Evolutionary conservation across 2,888 invertebrate species (phyloP), one percentile per base, ranked within the genome.

Genomic region (Lycophotia porphyrea): DNA sequence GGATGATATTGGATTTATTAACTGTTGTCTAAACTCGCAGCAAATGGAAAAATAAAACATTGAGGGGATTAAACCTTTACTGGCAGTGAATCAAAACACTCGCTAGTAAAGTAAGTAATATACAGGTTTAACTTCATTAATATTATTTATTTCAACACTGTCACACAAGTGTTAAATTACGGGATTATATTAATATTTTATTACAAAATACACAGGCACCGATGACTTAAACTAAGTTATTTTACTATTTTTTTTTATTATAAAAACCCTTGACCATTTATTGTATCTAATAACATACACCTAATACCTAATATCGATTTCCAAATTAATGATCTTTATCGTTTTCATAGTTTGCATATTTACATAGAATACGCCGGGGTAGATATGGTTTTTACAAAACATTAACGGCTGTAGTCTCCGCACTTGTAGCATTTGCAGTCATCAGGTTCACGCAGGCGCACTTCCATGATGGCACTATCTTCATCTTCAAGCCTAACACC

Each of bases 341-440:
- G 18, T 70, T 70, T 36, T 49, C n/a, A 36, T 31, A n/a, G 42
- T 42, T 13, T 61, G 1, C 58, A 27, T 1, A 49, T 47, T 36
- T 61, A 15, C 18, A 61, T 58, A 79, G 2, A 21, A 61, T 42
- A 31, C n/a, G 61, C 47, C 55, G 34, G n/a, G n/a, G 21, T 63
- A 36, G n/a, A 15, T 15, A 39, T 8, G 13, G n/a, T 63, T 47
- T 49, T 36, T 55, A 63, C 36, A 68, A 55, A 71, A 65, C 3
- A 52, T 80, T 97, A 98, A 96, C 98, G 97, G 75, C 98, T 98
- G 91, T 97, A 98, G 91, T 98, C 98, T 78, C 98, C 98, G 92
- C 99, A 99, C 94, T 98, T 98, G 94, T 97, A 98, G 93, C 99
- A 99, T 94, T 98, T 98, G 95, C 99, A 99, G 89, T 99, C 98